Evolutionary conservation across 2,888 invertebrate genomes (phyloP).

Genomic region (Cephalotes varians): DNA sequence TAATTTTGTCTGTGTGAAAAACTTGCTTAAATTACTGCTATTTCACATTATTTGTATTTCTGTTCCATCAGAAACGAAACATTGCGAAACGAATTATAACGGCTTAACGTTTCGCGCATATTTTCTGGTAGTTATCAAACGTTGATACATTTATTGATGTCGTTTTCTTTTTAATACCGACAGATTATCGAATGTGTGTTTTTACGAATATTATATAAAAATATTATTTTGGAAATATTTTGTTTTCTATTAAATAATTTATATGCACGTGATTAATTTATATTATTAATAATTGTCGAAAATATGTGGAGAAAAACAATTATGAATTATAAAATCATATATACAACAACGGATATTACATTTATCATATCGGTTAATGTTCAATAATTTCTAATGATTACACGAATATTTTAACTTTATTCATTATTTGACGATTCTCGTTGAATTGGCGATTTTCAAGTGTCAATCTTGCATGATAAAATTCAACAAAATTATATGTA

Average conservation of each 20-base stretch:
- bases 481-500: constrained; percentile 34
- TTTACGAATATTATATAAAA: constrained; percentile 28
- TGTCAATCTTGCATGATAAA: constrained; percentile 25
- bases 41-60: background rate
- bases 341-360: background rate
- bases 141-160: constrained; percentile 27
- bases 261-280: constrained; percentile 27
- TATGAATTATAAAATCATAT: background rate
- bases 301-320: constrained; percentile 10
- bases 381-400: constrained; percentile 24
- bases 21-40: background rate
- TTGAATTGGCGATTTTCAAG: constrained; percentile 35
- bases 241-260: background rate
- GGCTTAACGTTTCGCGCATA: constrained; percentile 20
- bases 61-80: background rate
- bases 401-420: constrained; percentile 17
- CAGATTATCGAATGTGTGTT: constrained; percentile 18
- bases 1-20: background rate
- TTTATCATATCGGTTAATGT: constrained; percentile 14
- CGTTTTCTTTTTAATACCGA: background rate
- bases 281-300: background rate
- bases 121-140: constrained; percentile 21
- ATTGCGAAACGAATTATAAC: constrained; percentile 10
- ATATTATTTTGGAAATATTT: constrained; percentile 33
- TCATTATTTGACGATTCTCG: background rate